Base-by-base conservation (phyloP, 2,113 vertebrate species). In the Arothron firmamentum region DNA sequence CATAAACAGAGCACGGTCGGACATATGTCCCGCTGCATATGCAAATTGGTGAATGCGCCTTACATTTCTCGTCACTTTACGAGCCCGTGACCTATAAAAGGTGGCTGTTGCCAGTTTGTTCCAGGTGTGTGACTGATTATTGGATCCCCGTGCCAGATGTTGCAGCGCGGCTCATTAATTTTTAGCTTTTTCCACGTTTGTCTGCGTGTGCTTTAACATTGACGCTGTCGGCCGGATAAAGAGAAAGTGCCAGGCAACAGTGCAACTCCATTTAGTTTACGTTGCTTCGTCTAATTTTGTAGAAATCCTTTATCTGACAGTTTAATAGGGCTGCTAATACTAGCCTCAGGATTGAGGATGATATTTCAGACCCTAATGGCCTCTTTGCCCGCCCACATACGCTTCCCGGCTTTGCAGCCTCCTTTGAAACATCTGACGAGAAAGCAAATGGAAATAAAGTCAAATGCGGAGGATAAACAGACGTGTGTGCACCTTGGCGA, bases 401-500 rank as follows among this genome's bases (percentile, higher is more conserved):
- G 14, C 18, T 41, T 47, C 4, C 1, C 18, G n/a, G 13, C 16
- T 67, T 4, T 53, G 21, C 46, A 18, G 1, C n/a, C 17, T 15
- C 57, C n/a, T 21, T 55, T 38, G 2, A 55, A 8, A 20, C 15
- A 17, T 50, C 19, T 60, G 16, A 52, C 51, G 14, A 46, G 56
- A 65, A 59, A 48, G 38, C 10, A 8, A 43, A 3, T 15, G 25
- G 25, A 15, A 1, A 21, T 34, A 49, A n/a, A 49, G 45, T 47
- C n/a, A n/a, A 47, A n/a, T 47, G 45, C 4, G 13, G 15, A 46
- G 12, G 15, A n/a, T 47, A n/a, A 17, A n/a, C 2, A 47, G n/a
- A 47, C 8, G n/a, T 48, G 42, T 15, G 7, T 48, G 88, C 56
- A 98, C 96, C 94, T 92, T 92, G 76, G 89, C 92, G 38, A 99